Conservation (phyloP, 2,888 invertebrate species). For the Thereva unica region DNA sequence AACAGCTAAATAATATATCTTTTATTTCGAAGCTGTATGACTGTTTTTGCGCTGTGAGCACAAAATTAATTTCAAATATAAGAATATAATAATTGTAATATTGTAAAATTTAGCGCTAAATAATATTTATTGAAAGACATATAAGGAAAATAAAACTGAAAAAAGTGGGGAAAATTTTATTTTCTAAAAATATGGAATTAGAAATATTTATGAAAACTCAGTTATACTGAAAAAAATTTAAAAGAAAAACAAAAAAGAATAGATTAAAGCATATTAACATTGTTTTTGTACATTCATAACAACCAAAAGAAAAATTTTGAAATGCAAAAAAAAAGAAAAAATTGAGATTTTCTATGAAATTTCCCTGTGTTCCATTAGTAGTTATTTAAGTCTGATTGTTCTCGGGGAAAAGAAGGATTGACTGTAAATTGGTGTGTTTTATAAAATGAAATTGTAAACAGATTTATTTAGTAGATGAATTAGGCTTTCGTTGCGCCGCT, state of each 20-base stretch:
- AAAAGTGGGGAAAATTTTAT: conserved; percentile 25
- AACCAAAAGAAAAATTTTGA: conserved; percentile 33
- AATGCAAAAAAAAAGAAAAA: conserved; percentile 14
- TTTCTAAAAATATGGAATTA: conserved; percentile 30
- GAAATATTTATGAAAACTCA: conserved; percentile 28
- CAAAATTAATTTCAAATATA: conserved; percentile 37
- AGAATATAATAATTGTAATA: conserved; percentile 34
- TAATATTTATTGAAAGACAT: conserved; percentile 36
- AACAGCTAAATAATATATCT: conserved; percentile 30
- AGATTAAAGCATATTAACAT: conserved; percentile 30
- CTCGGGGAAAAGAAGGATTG: too few species aligned
- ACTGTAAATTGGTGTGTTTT: too few species aligned
- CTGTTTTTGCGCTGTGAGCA: conserved; percentile 40
- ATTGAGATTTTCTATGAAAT: conserved; percentile 20
- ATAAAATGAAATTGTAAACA: too few species aligned
- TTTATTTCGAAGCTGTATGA: conserved; percentile 35
- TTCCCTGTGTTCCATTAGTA: background rate
- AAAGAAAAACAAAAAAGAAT: conserved; percentile 31
- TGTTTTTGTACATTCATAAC: conserved; percentile 35
- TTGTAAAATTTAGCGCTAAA: conserved; percentile 30
- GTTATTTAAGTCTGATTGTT: too few species aligned
- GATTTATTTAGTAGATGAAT: too few species aligned
- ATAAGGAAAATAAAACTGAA: conserved; percentile 31
- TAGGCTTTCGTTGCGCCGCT: too few species aligned
- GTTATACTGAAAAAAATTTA: conserved; percentile 28